Evolutionary conservation across 2,888 invertebrate genomes (phyloP), one percentile per base, ranked within the genome.

Genomic region (Leucophora obtusa): DNA sequence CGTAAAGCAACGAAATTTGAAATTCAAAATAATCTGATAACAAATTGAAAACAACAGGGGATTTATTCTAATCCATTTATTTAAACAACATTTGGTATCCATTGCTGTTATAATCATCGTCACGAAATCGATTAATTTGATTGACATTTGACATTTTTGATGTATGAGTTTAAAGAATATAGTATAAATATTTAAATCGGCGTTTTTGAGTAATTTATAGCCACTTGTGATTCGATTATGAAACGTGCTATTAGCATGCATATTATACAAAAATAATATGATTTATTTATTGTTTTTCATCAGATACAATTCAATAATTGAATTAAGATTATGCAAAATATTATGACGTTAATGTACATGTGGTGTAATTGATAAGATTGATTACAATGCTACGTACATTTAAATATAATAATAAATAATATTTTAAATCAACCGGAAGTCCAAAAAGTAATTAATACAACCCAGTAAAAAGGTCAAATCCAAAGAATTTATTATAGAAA

Each of bases 91-190:
- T 28, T 43, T 66, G 38, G 24, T 18, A 28, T 59, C 58, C 56
- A 43, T 28, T 51, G 38, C 6, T 14, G 43, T 43, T 11, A 2
- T 43, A 11, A 43, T 14, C 43, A 14, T 5, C 38, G 58, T 58
- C 51, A 66, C 47, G 43, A 9, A 28, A n/a, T 56, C 33, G 15
- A 56, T 28, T 47, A 47, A 28, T 28, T 14, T 73, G 51, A 73
- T 65, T 73, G 73, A 73, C 50, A 28, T 59, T 59, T 73, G 38
- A 35, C 35, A 35, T 35, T 35, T 2, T 1, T 9, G 10, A 10
- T 11, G 38, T 38, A 6, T 1, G 38, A 11, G 38, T 11, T 38
- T 38, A 38, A 38, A 14, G 38, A n/a, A n/a, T n/a, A n/a, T 14
- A 38, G 2, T 38, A 38, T 11, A 38, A 11, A 38, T 38, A 38